These are phyloP conservation scores for Spilarctia lutea DNA, from an alignment of 2,888 invertebrate genomes.

Conservation along the genomic window DNA sequence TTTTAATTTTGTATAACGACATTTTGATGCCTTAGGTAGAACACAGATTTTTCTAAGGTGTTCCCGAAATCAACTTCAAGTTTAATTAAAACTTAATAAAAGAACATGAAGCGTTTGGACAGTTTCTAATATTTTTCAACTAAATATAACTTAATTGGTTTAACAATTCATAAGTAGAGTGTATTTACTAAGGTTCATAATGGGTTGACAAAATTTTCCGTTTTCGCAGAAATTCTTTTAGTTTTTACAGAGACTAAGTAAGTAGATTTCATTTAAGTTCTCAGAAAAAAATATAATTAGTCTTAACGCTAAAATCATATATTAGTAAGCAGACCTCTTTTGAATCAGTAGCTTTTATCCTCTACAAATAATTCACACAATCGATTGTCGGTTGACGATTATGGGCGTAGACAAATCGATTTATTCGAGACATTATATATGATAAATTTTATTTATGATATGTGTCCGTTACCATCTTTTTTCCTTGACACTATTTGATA, in stretches of 20 bases:
- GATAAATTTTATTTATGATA: background rate
- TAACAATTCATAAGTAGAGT: background rate
- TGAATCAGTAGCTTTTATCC: background rate
- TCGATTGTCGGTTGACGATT: background rate
- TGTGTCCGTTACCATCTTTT: background rate
- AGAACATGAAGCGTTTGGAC: background rate
- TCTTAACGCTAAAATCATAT: background rate
- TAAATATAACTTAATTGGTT: background rate
- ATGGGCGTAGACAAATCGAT: background rate
- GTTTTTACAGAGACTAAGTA: background rate
- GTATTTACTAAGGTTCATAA: background rate
- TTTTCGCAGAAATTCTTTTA: background rate
- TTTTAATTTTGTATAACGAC: background rate
- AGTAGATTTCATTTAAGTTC: background rate
- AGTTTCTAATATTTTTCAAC: background rate
- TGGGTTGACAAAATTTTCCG: background rate
- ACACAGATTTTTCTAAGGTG: background rate
- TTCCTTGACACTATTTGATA: background rate
- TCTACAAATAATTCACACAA: background rate
- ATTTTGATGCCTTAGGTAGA: background rate
- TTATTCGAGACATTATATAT: background rate
- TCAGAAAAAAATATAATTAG: background rate
- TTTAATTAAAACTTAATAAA: background rate
- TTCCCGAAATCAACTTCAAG: background rate
- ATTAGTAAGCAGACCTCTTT: background rate